A percentile compares a stretch with the other conserved stretches of the same genome.
Evolutionary conservation across 1,140 invertebrate species (phyloP).

Genomic region (Daktulosphaira vitifoliae): DNA sequence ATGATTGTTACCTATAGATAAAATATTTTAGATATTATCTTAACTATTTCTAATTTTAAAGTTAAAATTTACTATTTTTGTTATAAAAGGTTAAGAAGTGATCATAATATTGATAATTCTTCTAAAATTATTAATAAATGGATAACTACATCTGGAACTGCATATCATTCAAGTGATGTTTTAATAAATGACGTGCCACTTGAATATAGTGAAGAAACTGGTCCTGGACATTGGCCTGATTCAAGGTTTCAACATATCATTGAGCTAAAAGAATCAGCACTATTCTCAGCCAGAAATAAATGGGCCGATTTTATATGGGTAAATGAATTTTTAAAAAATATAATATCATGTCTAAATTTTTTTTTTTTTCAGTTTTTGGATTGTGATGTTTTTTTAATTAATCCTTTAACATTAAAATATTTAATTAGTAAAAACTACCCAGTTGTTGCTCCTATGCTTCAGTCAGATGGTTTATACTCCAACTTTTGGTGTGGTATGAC

Average conservation of each 20-base stretch:
- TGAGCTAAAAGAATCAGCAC: conserved; percentile 64
- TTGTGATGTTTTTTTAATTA: conserved; percentile 75
- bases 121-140: conserved; percentile 64
- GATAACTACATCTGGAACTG: conserved; percentile 51
- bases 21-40: too few species aligned
- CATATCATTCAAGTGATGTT: conserved; percentile 66
- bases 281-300: conserved; percentile 58
- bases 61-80: too few species aligned
- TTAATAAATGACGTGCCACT: conserved; percentile 48
- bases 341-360: conserved; percentile 11
- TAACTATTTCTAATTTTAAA: too few species aligned
- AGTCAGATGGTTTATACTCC: conserved; percentile 78
- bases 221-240: conserved; percentile 63
- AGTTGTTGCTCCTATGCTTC: conserved; percentile 73
- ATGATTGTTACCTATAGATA: too few species aligned
- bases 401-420: conserved; percentile 56
- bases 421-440: conserved; percentile 58
- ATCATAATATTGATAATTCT: conserved; percentile 77
- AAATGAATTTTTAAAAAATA: conserved; percentile 39
- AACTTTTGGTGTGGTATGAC: conserved; percentile 96
- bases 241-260: conserved; percentile 75
- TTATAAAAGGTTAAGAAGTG: conserved; percentile 70
- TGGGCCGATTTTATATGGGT: conserved; percentile 84
- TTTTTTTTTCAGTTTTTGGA: conserved; percentile 68
- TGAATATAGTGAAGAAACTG: conserved; percentile 54